Evolutionary conservation across 2,113 vertebrate species (phyloP), one percentile per base, ranked within the genome.

Genomic region (Coptodon bakossiorum): DNA sequence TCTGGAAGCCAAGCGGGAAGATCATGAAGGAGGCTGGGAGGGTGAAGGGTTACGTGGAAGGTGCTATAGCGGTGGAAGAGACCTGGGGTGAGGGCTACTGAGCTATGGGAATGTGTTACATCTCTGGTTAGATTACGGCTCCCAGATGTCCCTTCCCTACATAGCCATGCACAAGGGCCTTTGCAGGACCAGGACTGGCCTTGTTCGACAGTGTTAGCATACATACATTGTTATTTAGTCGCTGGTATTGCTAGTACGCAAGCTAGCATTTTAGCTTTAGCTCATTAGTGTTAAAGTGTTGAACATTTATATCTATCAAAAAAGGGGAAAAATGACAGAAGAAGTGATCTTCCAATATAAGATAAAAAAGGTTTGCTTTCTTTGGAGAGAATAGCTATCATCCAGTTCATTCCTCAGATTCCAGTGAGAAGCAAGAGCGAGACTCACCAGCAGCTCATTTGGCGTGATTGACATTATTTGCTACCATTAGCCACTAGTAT

Each of bases 401-500:
- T 90, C 90, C 89, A 92, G 90, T 84, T 94, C 94, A 96, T 97
- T 96, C 96, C 93, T 95, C 76, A 90, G 91, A 97, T 97, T 97
- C 97, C 96, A 93, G 87, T 68, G 83, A 84, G 93, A 95, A 91
- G 91, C 91, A 89, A 86, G 80, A 94, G 87, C 86, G 81, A 92
- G 95, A 93, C 94, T 92, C 87, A 88, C 95, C 93, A 95, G 88
- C 89, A 90, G 95, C 94, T 96, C 94, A 92, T 97, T 95, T 95
- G 94, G 91, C 88, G 91, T 97, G 97, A 97, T 96, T 97, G 97
- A 97, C 97, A 95, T 95, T 95, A 96, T 96, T 97, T 96, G 96
- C 96, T 96, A 96, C 96, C 95, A 97, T 96, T 97, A 96, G 96
- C 94, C 95, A 91, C 92, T 94, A 95, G 94, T 96, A 96, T 96